Conservation (phyloP, 2,888 invertebrate genomes). For the Sclerodermus sp. region DNA sequence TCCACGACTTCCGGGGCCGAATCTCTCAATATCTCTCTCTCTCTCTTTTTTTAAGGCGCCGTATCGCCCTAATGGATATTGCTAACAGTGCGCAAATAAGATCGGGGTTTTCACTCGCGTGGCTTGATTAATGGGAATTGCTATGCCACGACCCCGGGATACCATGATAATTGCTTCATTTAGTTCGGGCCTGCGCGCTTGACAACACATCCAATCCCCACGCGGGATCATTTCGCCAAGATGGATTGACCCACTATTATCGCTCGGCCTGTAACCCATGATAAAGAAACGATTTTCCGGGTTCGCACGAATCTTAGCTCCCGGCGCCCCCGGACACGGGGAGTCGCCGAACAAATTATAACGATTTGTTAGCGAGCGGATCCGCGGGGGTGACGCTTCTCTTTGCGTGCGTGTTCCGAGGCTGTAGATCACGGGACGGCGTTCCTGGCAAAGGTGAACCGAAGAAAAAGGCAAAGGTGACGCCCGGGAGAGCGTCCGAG, state of each 20-base stretch:
- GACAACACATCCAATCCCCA: not conserved
- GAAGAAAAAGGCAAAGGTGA: slow-evolving; percentile 17
- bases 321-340: slow-evolving; percentile 15
- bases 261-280: not conserved
- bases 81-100: not conserved
- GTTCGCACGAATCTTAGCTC: slow-evolving; percentile 36
- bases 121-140: not conserved
- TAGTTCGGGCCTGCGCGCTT: not conserved
- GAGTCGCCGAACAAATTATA: slow-evolving; percentile 43
- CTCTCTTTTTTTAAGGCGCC: no score
- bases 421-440: slow-evolving; percentile 41
- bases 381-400: slow-evolving; percentile 43
- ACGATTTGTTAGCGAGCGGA: slow-evolving; percentile 43
- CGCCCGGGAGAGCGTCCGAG: no score
- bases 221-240: not conserved
- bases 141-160: not conserved
- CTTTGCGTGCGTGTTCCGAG: slow-evolving; percentile 44
- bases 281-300: slow-evolving; percentile 18
- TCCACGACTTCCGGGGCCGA: no score
- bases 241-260: slow-evolving; percentile 9
- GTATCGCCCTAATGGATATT: not conserved
- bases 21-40: no score
- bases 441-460: slow-evolving; percentile 15
- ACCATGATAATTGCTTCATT: not conserved
- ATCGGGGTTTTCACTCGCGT: not conserved